Percentiles rank a stretch among this genome's conserved stretches.
phyloP scores from a whole-genome alignment of 2,888 invertebrate genomes.

The Abscondita cerata region DNA sequence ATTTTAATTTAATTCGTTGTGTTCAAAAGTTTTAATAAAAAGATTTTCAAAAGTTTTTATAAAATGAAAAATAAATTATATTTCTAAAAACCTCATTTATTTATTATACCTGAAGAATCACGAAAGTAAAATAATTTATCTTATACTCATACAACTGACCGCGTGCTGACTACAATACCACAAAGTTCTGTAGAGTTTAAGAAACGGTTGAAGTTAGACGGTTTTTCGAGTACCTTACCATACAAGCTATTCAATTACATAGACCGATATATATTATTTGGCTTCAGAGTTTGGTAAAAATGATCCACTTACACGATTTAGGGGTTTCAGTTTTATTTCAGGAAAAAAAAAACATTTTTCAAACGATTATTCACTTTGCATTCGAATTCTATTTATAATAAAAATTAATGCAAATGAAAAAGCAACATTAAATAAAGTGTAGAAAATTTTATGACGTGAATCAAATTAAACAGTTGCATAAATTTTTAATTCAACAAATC shows the following conservation, averaged over 20 bases:
- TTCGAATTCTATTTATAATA: too few species aligned
- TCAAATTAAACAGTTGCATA: too few species aligned
- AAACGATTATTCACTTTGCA: constrained; percentile 37
- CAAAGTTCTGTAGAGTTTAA: constrained; percentile 29
- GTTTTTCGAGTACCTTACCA: constrained; percentile 38
- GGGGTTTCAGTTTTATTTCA: constrained; percentile 17
- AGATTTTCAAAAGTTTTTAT: background rate
- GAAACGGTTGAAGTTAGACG: constrained; percentile 35
- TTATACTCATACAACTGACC: constrained; percentile 31
- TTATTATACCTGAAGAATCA: constrained; percentile 29
- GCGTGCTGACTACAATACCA: constrained; percentile 33
- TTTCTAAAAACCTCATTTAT: constrained; percentile 20
- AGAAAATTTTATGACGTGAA: too few species aligned
- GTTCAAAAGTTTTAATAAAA: too few species aligned
- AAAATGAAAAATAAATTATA: constrained; percentile 16
- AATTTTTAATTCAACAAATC: too few species aligned
- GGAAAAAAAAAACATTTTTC: constrained; percentile 29
- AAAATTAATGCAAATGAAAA: too few species aligned
- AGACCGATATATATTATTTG: constrained; percentile 40
- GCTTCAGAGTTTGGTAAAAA: constrained; percentile 45
- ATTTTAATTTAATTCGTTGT: too few species aligned
- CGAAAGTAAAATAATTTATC: constrained; percentile 36
- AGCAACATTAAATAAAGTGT: too few species aligned
- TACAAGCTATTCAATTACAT: constrained; percentile 43
- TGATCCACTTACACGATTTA: constrained; percentile 51